Percentiles rank a stretch among this genome's conserved stretches.
Evolutionary conservation across 2,888 invertebrate genomes (phyloP).

Genomic region (Eilema sororculum): DNA sequence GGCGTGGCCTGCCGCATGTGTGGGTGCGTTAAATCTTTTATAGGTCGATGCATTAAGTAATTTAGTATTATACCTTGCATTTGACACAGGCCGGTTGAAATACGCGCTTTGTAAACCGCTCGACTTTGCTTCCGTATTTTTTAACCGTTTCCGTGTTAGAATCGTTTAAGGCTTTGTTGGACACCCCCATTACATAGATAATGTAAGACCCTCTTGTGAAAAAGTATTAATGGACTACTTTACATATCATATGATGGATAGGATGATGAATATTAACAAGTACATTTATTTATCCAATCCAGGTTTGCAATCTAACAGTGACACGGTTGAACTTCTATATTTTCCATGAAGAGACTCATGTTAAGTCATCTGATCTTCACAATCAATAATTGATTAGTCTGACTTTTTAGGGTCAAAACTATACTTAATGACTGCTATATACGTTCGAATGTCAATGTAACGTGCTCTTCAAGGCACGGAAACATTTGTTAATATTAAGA

Average conservation of each 20-base stretch:
- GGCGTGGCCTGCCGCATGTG: conserved; percentile 70
- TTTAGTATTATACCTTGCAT: conserved; percentile 84
- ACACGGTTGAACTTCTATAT: too few species aligned
- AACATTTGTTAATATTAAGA: not conserved
- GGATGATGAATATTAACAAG: too few species aligned
- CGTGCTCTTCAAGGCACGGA: too few species aligned
- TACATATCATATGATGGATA: not conserved
- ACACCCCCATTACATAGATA: conserved; percentile 17
- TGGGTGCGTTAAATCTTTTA: conserved; percentile 83
- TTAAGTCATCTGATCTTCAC: too few species aligned
- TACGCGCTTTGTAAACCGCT: conserved; percentile 32
- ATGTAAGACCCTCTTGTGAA: conserved; percentile 11
- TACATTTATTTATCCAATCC: too few species aligned
- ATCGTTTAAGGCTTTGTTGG: conserved; percentile 36
- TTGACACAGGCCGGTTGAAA: conserved; percentile 68
- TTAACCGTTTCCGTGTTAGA: conserved; percentile 42
- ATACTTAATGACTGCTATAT: too few species aligned
- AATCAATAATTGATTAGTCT: too few species aligned
- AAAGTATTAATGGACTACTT: not conserved
- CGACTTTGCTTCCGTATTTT: conserved; percentile 39
- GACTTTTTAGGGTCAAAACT: too few species aligned
- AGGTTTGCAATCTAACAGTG: too few species aligned
- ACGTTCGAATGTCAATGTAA: too few species aligned
- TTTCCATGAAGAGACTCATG: too few species aligned
- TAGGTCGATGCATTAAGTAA: conserved; percentile 86